Base-by-base conservation (phyloP, 2,797 vertebrate species). In the Schizopygopsis pylzovi region DNA sequence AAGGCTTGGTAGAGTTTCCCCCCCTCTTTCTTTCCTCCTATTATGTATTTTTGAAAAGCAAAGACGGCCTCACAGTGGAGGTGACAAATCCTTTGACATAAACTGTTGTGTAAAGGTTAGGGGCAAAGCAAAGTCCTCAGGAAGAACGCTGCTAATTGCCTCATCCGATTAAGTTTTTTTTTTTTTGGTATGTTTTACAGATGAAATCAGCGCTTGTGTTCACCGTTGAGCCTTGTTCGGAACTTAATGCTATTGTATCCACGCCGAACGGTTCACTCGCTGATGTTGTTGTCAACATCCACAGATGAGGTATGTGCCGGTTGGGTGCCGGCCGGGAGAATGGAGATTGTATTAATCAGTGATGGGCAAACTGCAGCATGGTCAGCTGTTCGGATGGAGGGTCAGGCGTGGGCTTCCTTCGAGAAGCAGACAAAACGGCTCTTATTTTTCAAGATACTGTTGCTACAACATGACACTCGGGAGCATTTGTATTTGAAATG, bases 61-160 rank as follows among this genome's bases (percentile, higher is more conserved):
- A 91, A 88, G 90, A 94, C 93, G 92, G 93, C 92, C 94, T 94
- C 93, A 93, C 93, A 93, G 94, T 90, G 91, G 94, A 95, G 94
- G 94, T 95, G 95, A 95, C 95, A 96, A 95, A 95, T 95, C 94
- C 93, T 95, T 93, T 94, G 93, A 95, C 93, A 95, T 92, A 95
- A 95, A 95, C 93, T 92, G 92, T 93, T 95, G 93, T 94, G 92
- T 91, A 93, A 94, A 95, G 93, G 94, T 95, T 94, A 93, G 92
- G 93, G 91, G 91, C 93, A 93, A 93, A 94, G 93, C 92, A 95
- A 81, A 94, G 93, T 94, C 92, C 93, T 94, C 91, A 91, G 92
- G 90, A 93, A 86, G 92, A 94, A 91, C 91, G 88, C 89, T 93
- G 89, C 93, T 96, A 95, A 96, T 95, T 95, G 94, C 94, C 93